phyloP scores from a whole-genome alignment of 2,113 vertebrate species.

The Bos taurus region ARS-UCD2.0 NC_037346.1:12578501-12579000 shows the following conservation, averaged over 20 bases:
- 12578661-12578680: background rate
- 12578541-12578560: conserved; percentile 57
- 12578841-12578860: conserved; percentile 59
- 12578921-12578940: conserved; percentile 57
- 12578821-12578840: conserved; percentile 73
- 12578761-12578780: conserved; percentile 48
- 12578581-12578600: conserved; percentile 30
- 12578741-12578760: background rate
- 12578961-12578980: conserved; percentile 66
- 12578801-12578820: conserved; percentile 66
- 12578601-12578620: background rate
- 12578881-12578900: conserved; percentile 72
- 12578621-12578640: background rate
- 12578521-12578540: conserved; percentile 45
- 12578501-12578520: conserved; percentile 54
- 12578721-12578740: background rate
- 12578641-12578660: background rate
- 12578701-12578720: background rate
- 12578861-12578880: conserved; percentile 65
- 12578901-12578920: conserved; percentile 43
- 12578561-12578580: conserved; percentile 20
- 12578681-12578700: background rate
- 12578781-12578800: background rate
- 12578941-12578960: background rate
- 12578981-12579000: conserved; percentile 7